Evolutionary conservation across 1,140 invertebrate genomes (phyloP).

Genomic region (Eumaeus atala): DNA sequence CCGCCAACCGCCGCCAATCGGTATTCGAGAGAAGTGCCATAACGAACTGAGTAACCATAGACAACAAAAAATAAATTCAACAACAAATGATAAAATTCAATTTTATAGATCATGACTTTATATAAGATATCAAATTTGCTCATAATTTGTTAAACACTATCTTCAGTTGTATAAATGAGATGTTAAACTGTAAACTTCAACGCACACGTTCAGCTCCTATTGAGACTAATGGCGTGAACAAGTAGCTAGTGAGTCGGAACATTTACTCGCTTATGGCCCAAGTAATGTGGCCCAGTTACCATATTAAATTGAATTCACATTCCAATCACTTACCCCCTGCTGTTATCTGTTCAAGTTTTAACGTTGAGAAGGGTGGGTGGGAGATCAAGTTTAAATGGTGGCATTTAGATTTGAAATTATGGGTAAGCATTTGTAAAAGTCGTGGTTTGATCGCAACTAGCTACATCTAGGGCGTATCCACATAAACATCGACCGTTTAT

Average conservation of each 20-base stretch:
- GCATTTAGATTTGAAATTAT: slow-evolving; percentile 12
- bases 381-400: not conserved
- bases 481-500: slow-evolving; percentile 6
- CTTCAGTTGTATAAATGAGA: no score
- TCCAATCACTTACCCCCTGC: slow-evolving; percentile 3
- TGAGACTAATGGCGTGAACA: slow-evolving; percentile 13
- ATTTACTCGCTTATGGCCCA: slow-evolving; percentile 10
- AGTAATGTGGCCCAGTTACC: not conserved
- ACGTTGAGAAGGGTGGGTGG: not conserved
- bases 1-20: no score
- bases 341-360: not conserved
- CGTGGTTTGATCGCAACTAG: not conserved
- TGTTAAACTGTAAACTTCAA: no score
- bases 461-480: slow-evolving; percentile 6
- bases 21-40: no score
- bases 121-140: no score
- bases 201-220: not conserved
- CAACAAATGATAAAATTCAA: no score
- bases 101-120: no score
- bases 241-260: slow-evolving; percentile 13
- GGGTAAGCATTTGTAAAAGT: slow-evolving; percentile 15
- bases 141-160: no score
- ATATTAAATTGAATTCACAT: slow-evolving; percentile 5
- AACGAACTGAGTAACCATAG: no score
- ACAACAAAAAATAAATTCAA: no score